phyloP scores from a whole-genome alignment of 1,140 invertebrate genomes.

The Macrostomum lignano region DNA sequence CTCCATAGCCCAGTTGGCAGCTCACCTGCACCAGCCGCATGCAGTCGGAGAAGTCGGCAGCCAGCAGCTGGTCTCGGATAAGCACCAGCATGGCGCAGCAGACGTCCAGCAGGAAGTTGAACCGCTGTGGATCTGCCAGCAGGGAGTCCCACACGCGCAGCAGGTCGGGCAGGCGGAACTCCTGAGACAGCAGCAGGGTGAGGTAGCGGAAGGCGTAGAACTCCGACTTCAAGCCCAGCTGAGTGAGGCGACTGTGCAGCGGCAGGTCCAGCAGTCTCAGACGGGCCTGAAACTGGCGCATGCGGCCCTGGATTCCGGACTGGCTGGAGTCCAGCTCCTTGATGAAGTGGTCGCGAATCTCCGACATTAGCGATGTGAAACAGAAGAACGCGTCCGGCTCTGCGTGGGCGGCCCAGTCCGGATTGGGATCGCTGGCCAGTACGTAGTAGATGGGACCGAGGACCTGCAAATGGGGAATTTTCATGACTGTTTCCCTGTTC shows the following conservation, averaged over 20 bases:
- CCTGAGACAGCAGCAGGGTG: slow-evolving; percentile 75
- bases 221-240: slow-evolving; percentile 59
- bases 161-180: slow-evolving; percentile 81
- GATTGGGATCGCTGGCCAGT: slow-evolving; percentile 60
- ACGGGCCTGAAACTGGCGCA: no score
- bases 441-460: slow-evolving; percentile 89
- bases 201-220: slow-evolving; percentile 92
- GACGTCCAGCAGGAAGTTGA: slow-evolving; percentile 58
- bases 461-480: no score
- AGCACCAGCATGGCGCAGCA: slow-evolving; percentile 88
- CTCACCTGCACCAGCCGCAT: slow-evolving; percentile 58
- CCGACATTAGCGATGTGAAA: slow-evolving; percentile 80
- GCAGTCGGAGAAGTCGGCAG: slow-evolving; percentile 58
- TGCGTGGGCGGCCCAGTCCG: slow-evolving; percentile 53
- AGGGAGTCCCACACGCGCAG: slow-evolving; percentile 78
- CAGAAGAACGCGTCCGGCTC: slow-evolving; percentile 91
- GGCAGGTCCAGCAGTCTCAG: no score
- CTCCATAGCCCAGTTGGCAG: no score
- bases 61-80: slow-evolving; percentile 48
- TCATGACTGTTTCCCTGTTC: no score
- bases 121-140: slow-evolving; percentile 57
- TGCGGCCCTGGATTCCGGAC: no score
- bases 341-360: slow-evolving; percentile 89
- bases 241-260: no score
- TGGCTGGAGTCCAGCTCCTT: slow-evolving; percentile 57